These are phyloP conservation scores for Toxostoma redivivum DNA, from an alignment of 2,113 vertebrate genomes.

Conservation along the genomic window DNA sequence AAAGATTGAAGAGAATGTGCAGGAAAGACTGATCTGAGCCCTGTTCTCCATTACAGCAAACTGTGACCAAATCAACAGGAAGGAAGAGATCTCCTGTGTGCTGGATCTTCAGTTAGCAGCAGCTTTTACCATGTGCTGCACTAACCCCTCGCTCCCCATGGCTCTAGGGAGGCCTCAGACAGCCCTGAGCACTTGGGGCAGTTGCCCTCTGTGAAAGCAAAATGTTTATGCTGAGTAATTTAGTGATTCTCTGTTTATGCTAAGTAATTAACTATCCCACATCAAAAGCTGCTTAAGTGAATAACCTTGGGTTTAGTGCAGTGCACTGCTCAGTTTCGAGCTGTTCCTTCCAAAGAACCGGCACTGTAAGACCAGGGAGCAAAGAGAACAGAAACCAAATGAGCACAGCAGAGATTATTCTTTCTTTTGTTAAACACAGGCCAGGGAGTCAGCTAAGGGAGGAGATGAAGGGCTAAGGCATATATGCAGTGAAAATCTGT, in stretches of 20 bases:
- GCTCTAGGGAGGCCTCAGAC: background rate
- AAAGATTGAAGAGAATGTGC: background rate
- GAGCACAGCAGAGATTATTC: background rate
- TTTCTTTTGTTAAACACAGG: background rate
- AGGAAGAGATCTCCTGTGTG: background rate
- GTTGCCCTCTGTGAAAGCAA: background rate
- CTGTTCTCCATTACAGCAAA: background rate
- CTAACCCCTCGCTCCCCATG: background rate
- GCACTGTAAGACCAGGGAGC: background rate
- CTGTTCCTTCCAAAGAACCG: background rate
- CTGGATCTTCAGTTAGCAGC: background rate
- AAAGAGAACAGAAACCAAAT: background rate
- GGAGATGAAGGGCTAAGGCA: background rate
- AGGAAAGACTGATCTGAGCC: background rate
- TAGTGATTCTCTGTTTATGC: background rate
- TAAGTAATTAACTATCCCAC: background rate
- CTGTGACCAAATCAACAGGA: background rate
- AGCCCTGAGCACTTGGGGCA: too few species aligned
- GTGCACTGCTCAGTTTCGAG: background rate
- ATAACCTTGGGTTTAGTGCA: background rate
- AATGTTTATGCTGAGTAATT: background rate
- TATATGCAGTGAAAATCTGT: background rate
- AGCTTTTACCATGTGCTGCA: fast-evolving
- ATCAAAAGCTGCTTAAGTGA: background rate
- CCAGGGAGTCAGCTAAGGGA: background rate